These are phyloP conservation scores for Microcebus tavaratra DNA, from an alignment of 2,113 vertebrate species.

Conservation along the genomic window DNA sequence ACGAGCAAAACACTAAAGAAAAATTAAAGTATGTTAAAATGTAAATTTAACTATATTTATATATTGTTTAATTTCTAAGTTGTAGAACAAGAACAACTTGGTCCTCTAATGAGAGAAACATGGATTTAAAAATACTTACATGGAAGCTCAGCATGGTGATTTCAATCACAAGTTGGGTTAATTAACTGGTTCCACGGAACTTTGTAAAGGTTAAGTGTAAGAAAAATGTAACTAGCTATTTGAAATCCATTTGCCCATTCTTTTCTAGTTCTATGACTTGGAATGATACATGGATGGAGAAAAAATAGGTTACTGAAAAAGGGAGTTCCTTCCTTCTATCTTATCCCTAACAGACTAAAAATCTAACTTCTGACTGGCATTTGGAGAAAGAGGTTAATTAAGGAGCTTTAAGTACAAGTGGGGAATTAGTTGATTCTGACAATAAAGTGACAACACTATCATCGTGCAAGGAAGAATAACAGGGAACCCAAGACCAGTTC, in stretches of 20 bases:
- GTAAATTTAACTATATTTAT: not conserved
- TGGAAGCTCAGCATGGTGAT: not conserved
- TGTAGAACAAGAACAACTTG: not conserved
- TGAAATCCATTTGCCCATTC: constrained; percentile 53
- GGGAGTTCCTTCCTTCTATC: not conserved
- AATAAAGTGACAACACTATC: not conserved
- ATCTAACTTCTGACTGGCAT: not conserved
- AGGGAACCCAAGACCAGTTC: not conserved
- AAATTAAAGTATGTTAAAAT: not conserved
- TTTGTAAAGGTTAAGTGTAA: constrained; percentile 64
- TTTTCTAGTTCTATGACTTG: constrained; percentile 45
- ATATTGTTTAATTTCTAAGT: not conserved
- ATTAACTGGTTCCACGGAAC: constrained; percentile 46
- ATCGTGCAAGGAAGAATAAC: accelerated
- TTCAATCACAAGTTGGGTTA: constrained; percentile 45
- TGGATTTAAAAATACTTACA: constrained; percentile 46
- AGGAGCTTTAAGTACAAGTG: not conserved
- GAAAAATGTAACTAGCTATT: constrained; percentile 53
- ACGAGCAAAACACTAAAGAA: not conserved
- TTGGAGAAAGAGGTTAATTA: not conserved
- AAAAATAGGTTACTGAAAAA: not conserved
- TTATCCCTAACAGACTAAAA: not conserved
- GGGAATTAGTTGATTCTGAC: not conserved
- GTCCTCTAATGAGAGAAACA: not conserved
- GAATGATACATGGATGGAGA: constrained; percentile 2